Evolutionary conservation across 2,888 invertebrate genomes (phyloP).

Genomic region (Rambutsinella grinnellia): DNA sequence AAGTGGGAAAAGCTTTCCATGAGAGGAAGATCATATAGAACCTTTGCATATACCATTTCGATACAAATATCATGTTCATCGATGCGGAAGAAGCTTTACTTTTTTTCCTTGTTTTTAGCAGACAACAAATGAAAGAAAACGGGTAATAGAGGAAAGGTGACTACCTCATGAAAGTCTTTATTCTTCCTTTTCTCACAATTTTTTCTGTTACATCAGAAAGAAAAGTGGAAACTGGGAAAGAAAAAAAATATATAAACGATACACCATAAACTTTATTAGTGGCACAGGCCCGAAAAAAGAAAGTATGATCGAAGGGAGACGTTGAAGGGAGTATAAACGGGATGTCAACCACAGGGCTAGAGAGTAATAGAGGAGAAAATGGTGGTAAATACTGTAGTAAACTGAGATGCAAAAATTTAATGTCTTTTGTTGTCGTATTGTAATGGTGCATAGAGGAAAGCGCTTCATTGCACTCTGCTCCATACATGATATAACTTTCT

Average conservation of each 20-base stretch:
- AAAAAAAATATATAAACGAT: background rate
- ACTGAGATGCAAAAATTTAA: too few relatives aligned
- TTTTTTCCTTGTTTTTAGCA: background rate
- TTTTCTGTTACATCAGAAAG: background rate
- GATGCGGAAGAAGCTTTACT: slow-evolving; percentile 14
- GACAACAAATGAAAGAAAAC: slow-evolving; percentile 3
- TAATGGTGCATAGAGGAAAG: too few relatives aligned
- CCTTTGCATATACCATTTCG: too few relatives aligned
- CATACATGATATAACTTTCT: too few relatives aligned
- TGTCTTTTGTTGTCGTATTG: too few relatives aligned
- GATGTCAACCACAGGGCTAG: too few relatives aligned
- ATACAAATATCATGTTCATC: background rate
- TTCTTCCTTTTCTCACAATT: background rate
- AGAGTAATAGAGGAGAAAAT: too few relatives aligned
- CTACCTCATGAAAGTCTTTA: background rate
- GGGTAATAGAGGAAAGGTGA: background rate
- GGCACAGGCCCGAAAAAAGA: background rate
- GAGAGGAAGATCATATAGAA: background rate
- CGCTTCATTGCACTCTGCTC: too few relatives aligned
- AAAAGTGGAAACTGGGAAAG: background rate
- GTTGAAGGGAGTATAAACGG: too few relatives aligned
- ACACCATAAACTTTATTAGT: background rate
- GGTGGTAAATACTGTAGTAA: too few relatives aligned
- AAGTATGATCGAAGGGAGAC: background rate
- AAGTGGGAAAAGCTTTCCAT: background rate